Percentiles rank a stretch among this genome's conserved stretches.
Evolutionary conservation across 2,888 invertebrate species (phyloP).

Genomic region (Mesorhabditis spiculigera): DNA sequence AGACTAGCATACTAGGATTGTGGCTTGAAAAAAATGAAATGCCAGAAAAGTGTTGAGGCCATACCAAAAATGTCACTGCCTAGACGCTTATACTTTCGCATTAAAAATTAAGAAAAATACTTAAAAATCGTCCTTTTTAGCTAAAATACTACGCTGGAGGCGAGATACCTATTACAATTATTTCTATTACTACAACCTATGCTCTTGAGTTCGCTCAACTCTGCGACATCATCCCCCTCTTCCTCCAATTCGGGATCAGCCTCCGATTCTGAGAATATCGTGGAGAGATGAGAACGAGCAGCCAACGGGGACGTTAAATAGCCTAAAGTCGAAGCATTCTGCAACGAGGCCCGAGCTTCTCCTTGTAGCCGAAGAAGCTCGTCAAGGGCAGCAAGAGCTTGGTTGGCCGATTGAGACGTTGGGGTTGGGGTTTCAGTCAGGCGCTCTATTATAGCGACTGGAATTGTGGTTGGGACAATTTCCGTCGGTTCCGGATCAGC

Average conservation of each 20-base stretch:
- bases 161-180: too few species aligned
- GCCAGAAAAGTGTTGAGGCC: too few species aligned
- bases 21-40: neutral
- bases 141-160: too few species aligned
- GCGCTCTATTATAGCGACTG: too few species aligned
- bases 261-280: conserved; percentile 6
- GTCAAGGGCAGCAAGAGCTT: too few species aligned
- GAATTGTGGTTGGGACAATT: too few species aligned
- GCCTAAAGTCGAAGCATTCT: neutral
- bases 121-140: neutral
- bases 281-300: neutral
- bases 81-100: neutral
- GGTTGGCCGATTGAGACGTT: too few species aligned
- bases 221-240: neutral
- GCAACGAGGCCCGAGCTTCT: too few species aligned
- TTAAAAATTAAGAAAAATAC: conserved; percentile 3
- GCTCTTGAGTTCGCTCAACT: neutral
- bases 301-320: neutral
- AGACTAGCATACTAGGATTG: neutral
- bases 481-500: too few species aligned
- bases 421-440: too few species aligned
- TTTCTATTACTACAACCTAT: neutral
- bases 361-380: too few species aligned
- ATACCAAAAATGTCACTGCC: too few species aligned
- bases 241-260: neutral